phyloP scores from a whole-genome alignment of 2,888 invertebrate species.

The Silvanus unidentatus region DNA sequence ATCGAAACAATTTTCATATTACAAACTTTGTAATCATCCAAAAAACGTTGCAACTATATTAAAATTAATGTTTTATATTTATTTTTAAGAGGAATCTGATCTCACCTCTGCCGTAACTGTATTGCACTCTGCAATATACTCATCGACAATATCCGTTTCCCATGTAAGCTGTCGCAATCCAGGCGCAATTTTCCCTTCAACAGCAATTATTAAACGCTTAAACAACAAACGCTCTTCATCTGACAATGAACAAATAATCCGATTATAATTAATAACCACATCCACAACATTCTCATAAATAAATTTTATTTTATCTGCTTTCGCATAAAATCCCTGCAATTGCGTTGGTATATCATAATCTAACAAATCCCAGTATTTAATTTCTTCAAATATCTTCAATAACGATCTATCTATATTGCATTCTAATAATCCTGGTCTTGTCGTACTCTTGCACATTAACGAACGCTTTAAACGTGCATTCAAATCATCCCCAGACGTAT shows the following conservation, averaged over 20 bases:
- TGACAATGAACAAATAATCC: constrained; percentile 69
- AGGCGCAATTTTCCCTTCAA: constrained; percentile 65
- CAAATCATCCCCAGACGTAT: constrained; percentile 57
- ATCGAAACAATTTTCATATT: constrained; percentile 65
- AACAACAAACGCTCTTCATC: constrained; percentile 73
- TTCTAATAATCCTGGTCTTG: constrained; percentile 62
- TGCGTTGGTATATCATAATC: constrained; percentile 64
- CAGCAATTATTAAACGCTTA: constrained; percentile 59
- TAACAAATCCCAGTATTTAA: constrained; percentile 66
- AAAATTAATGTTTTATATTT: background rate
- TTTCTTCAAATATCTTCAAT: constrained; percentile 65
- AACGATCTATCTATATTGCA: constrained; percentile 72
- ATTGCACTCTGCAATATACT: constrained; percentile 66
- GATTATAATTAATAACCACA: constrained; percentile 71
- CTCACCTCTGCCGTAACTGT: constrained; percentile 59
- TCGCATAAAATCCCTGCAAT: constrained; percentile 58
- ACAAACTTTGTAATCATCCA: constrained; percentile 77
- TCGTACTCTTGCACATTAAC: constrained; percentile 63
- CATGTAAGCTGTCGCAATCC: constrained; percentile 68
- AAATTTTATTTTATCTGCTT: constrained; percentile 53
- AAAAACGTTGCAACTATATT: constrained; percentile 62
- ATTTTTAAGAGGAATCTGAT: constrained; percentile 1
- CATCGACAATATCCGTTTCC: constrained; percentile 66
- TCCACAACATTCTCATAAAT: constrained; percentile 66
- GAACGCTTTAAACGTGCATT: constrained; percentile 59